Evolutionary conservation across 2,888 invertebrate species (phyloP).

Genomic region (Eledone cirrhosa): DNA sequence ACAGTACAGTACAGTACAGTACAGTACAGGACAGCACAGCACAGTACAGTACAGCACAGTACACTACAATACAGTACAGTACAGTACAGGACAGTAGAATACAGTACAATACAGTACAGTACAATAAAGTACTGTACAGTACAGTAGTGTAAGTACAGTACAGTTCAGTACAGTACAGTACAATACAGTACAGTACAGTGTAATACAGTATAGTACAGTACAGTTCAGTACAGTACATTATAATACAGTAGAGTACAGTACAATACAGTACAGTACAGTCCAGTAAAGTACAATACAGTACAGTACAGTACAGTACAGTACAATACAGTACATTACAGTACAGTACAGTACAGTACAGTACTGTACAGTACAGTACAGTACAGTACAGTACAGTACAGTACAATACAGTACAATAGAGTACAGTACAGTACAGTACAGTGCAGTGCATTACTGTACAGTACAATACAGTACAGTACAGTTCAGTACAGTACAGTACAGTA

Average conservation of each 20-base stretch:
- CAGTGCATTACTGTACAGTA: no score
- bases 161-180: constrained; percentile 33
- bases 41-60: constrained; percentile 34
- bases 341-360: no score
- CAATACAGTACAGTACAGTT: not conserved
- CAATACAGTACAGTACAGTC: constrained; percentile 34
- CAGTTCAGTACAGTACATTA: no score
- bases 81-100: constrained; percentile 32
- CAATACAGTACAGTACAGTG: constrained; percentile 34
- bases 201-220: constrained; percentile 35
- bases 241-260: no score
- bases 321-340: no score
- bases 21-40: constrained; percentile 35
- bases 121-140: constrained; percentile 9
- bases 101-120: constrained; percentile 33
- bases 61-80: constrained; percentile 34
- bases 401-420: no score
- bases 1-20: constrained; percentile 34
- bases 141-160: constrained; percentile 23
- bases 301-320: constrained; percentile 30
- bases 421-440: no score
- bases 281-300: constrained; percentile 34
- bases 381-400: no score
- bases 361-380: no score
- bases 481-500: constrained; percentile 36